Percentiles rank a stretch among this genome's conserved stretches.
Conservation (phyloP, 2,888 invertebrate species). For the Scelioninae gen. 2 region DNA sequence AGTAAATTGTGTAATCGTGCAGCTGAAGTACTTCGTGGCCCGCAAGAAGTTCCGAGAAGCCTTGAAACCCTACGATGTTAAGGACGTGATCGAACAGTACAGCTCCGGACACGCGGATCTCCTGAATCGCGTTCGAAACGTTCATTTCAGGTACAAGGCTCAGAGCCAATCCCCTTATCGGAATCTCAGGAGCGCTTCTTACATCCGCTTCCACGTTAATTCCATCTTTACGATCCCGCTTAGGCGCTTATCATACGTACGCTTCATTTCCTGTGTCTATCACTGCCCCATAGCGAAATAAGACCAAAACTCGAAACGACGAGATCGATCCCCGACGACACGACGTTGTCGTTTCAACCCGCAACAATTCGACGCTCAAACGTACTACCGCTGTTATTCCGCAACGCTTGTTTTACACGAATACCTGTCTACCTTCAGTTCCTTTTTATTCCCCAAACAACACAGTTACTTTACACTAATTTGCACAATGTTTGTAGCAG, state of each 20-base stretch:
- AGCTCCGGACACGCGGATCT: slow-evolving; percentile 92
- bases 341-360: slow-evolving; percentile 14
- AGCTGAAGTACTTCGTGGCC: slow-evolving; percentile 96
- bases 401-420: slow-evolving; percentile 25
- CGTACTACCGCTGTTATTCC: slow-evolving; percentile 16
- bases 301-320: slow-evolving; percentile 52
- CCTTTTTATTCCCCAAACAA: slow-evolving; percentile 5
- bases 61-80: slow-evolving; percentile 95
- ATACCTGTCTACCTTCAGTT: not conserved
- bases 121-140: slow-evolving; percentile 89
- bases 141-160: slow-evolving; percentile 84
- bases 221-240: slow-evolving; percentile 43
- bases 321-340: slow-evolving; percentile 42
- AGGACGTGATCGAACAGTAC: slow-evolving; percentile 97
- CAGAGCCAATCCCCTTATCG: slow-evolving; percentile 49
- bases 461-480: slow-evolving; percentile 16
- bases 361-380: slow-evolving; percentile 36
- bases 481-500: slow-evolving; percentile 29
- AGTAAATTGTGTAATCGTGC: slow-evolving; percentile 61
- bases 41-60: slow-evolving; percentile 94
- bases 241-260: slow-evolving; percentile 52
- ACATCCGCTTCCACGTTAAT: slow-evolving; percentile 46
- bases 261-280: slow-evolving; percentile 45
- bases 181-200: slow-evolving; percentile 51
- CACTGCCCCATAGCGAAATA: slow-evolving; percentile 27